These are phyloP conservation scores for Acestrorhynchus altus DNA, from an alignment of 2,797 vertebrate species.

Conservation along the genomic window DNA sequence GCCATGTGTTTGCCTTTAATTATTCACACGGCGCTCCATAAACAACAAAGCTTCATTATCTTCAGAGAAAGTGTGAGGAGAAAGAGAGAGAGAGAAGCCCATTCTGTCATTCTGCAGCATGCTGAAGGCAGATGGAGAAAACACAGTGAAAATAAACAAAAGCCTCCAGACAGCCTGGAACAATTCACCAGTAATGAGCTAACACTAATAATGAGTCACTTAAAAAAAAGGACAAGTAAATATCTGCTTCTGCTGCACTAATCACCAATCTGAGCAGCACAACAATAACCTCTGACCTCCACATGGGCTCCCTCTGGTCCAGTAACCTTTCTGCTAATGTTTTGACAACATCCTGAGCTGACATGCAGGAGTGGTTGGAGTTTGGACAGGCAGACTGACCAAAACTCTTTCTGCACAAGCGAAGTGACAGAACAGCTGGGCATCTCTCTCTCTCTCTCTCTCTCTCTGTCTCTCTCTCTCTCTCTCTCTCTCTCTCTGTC, in stretches of 20 bases:
- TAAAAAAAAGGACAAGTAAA: constrained; percentile 21
- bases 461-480: constrained; percentile 12
- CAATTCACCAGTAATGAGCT: constrained; percentile 20
- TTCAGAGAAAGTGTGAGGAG: constrained; percentile 11
- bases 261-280: constrained; percentile 38
- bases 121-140: constrained; percentile 23
- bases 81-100: constrained; percentile 1
- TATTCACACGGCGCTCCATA: constrained; percentile 44
- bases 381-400: constrained; percentile 1
- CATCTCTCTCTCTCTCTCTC: constrained; percentile 16
- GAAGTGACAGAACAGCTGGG: constrained; percentile 24
- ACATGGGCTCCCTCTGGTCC: background rate
- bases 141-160: background rate
- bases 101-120: background rate
- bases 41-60: constrained; percentile 43
- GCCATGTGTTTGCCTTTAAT: constrained; percentile 55
- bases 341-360: background rate
- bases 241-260: constrained; percentile 30
- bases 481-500: constrained; percentile 6
- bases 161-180: constrained; percentile 5
- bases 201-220: constrained; percentile 24
- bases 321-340: background rate
- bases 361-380: constrained; percentile 6
- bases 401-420: constrained; percentile 22
- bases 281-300: constrained; percentile 29